A percentile compares a stretch with the other conserved stretches of the same genome.
Evolutionary conservation across 2,113 vertebrate genomes (phyloP).

Genomic region (Orientallactaga bullata): DNA sequence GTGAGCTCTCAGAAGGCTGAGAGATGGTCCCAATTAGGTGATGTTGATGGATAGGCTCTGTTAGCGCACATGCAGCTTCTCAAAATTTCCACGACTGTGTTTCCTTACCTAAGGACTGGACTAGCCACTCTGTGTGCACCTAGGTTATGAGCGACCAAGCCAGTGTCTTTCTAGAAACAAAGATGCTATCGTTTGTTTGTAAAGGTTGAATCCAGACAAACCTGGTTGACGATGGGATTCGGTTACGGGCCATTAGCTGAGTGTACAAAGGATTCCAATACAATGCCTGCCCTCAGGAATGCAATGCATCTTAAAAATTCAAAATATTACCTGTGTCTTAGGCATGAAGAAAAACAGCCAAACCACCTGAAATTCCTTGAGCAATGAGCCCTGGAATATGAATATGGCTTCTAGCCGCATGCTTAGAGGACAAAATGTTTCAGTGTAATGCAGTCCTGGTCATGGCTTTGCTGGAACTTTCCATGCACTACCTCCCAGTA

Average conservation of each 20-base stretch:
- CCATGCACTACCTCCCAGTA: slow-evolving; percentile 73
- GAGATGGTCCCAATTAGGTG: not conserved
- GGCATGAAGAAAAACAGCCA: slow-evolving; percentile 22
- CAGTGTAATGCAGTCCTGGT: slow-evolving; percentile 63
- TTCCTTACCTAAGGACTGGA: not conserved
- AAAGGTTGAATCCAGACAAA: not conserved
- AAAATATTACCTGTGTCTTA: slow-evolving; percentile 65
- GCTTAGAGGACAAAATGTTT: slow-evolving; percentile 78
- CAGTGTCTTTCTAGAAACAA: slow-evolving; percentile 3
- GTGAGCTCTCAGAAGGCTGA: not conserved
- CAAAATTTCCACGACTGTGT: not conserved
- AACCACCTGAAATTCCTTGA: slow-evolving; percentile 67
- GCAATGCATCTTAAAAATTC: slow-evolving; percentile 75
- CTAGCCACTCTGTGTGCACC: not conserved
- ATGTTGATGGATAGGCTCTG: not conserved
- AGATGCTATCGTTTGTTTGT: slow-evolving; percentile 56
- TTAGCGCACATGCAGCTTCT: not conserved
- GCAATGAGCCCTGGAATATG: slow-evolving; percentile 71
- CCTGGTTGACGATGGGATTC: slow-evolving; percentile 8
- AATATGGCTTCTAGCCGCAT: slow-evolving; percentile 72
- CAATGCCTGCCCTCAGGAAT: slow-evolving; percentile 33
- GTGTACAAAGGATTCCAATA: not conserved
- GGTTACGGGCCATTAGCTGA: slow-evolving; percentile 35
- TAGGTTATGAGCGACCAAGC: not conserved
- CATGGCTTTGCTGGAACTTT: slow-evolving; percentile 80